Conservation (phyloP, 2,797 vertebrate species). For the Danio albolineatus region DNA sequence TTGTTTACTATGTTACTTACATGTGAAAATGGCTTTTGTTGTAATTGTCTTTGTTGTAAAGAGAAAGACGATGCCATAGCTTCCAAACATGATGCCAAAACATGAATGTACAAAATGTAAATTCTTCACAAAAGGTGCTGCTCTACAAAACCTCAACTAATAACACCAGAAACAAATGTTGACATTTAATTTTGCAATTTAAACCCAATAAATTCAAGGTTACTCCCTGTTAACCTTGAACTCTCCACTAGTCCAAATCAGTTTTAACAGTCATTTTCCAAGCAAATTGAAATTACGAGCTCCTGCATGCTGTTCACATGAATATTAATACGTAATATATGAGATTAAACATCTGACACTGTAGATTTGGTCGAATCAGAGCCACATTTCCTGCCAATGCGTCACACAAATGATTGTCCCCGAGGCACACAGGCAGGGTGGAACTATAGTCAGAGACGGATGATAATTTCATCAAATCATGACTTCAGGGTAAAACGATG, state of each 20-base stretch:
- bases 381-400: slow-evolving; percentile 43
- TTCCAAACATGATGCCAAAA: too few species aligned
- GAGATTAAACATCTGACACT: slow-evolving; percentile 56
- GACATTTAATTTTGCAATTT: background rate
- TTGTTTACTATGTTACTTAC: too few species aligned
- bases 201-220: slow-evolving; percentile 19
- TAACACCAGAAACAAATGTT: background rate
- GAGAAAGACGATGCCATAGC: too few species aligned
- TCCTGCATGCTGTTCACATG: slow-evolving; percentile 38
- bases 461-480: slow-evolving; percentile 84
- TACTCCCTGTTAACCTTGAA: slow-evolving; percentile 34
- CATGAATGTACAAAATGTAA: background rate
- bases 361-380: slow-evolving; percentile 54
- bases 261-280: slow-evolving; percentile 20
- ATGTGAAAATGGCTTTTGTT: too few species aligned
- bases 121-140: background rate
- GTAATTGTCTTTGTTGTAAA: too few species aligned
- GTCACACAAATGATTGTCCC: slow-evolving; percentile 64
- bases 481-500: slow-evolving; percentile 52
- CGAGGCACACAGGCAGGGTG: slow-evolving; percentile 64
- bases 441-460: slow-evolving; percentile 83
- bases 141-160: background rate
- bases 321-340: slow-evolving; percentile 52
- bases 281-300: slow-evolving; percentile 42
- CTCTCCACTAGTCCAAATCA: slow-evolving; percentile 13